Evolutionary conservation across 2,888 invertebrate genomes (phyloP).

Genomic region (Pseudococcus jackbeardsleyi): DNA sequence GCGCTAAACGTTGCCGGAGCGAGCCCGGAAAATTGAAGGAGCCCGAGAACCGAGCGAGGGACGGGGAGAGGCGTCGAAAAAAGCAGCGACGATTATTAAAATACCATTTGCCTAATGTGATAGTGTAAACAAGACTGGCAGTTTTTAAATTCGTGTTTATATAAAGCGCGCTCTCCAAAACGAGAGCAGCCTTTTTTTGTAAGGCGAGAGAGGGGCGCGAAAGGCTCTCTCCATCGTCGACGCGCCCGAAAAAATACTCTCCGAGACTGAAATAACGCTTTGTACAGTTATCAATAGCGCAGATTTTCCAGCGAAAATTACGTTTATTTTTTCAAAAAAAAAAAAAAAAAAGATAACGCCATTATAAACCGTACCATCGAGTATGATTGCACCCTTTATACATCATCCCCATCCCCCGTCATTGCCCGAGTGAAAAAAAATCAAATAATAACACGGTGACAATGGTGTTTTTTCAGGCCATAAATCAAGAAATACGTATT

Average conservation of each 20-base stretch:
- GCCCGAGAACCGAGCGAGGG: not conserved
- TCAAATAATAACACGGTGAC: slow-evolving; percentile 23
- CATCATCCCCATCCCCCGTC: not conserved
- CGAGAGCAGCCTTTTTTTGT: not conserved
- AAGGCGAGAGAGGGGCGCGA: not conserved
- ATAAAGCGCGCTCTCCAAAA: not conserved
- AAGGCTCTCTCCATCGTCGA: not conserved
- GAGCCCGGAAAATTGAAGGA: not conserved
- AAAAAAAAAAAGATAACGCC: not conserved
- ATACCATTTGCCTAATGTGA: slow-evolving; percentile 42
- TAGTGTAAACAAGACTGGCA: slow-evolving; percentile 44
- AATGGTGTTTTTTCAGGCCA: slow-evolving; percentile 26
- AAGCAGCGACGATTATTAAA: slow-evolving; percentile 39
- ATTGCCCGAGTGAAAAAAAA: not conserved
- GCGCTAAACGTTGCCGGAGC: not conserved
- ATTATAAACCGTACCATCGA: slow-evolving; percentile 29
- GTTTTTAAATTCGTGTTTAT: slow-evolving; percentile 44
- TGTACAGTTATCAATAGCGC: slow-evolving; percentile 15
- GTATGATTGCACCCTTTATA: slow-evolving; percentile 31
- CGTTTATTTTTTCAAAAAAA: slow-evolving; percentile 13
- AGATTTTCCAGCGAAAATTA: not conserved
- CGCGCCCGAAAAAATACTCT: not conserved
- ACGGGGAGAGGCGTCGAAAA: not conserved
- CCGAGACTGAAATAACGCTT: no score
- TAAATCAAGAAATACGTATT: slow-evolving; percentile 12